Base-by-base conservation (phyloP, 2,888 invertebrate species). In the Entomobrya proxima region DNA sequence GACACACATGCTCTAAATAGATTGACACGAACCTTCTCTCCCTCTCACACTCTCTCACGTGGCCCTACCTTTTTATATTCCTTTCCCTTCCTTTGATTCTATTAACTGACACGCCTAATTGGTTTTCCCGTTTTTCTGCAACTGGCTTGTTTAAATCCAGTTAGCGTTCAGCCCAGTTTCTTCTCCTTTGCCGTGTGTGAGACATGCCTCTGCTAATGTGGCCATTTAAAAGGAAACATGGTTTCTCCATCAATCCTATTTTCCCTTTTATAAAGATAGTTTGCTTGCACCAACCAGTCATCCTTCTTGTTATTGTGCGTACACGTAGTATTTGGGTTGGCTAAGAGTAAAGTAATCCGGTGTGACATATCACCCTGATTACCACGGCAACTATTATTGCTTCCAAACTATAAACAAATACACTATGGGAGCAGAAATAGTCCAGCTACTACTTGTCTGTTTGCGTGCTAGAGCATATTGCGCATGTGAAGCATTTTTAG, bases 161-260 rank as follows among this genome's bases (percentile, higher is more conserved):
- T 67, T 67, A 67, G 4, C n/a, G 32, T 40, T 40, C 40, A 44
- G 64, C 21, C 64, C 21, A 9, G 27, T 6, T 30, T 1, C 27
- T 47, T 5, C 47, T 47, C 9, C 15, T 6, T 5, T 3, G 11
- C 15, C 15, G 3, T 5, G 11, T 47, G 18, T 21, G 18, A 21
- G 18, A 4, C 11, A 6, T 18, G 4, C 52, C 3, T 21, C 13
- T 24, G 40, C 24, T 44, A 44, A 44, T 69, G 18, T 69, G 69
- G 15, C 69, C 69, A 69, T 69, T 69, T 69, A 69, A n/a, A n/a
- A 44, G 18, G 35, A 67, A 69, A 55, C 69, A 69, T 44, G 69
- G 40, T 44, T 69, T 69, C 44, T 69, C 69, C 69, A 69, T 69
- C 40, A 69, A 64, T 32, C 4, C 64, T 55, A n/a, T 13, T 21